Percentiles rank a stretch among this genome's conserved stretches.
phyloP scores from a whole-genome alignment of 2,113 vertebrate species.

The Notarius lentiginosus region DNA sequence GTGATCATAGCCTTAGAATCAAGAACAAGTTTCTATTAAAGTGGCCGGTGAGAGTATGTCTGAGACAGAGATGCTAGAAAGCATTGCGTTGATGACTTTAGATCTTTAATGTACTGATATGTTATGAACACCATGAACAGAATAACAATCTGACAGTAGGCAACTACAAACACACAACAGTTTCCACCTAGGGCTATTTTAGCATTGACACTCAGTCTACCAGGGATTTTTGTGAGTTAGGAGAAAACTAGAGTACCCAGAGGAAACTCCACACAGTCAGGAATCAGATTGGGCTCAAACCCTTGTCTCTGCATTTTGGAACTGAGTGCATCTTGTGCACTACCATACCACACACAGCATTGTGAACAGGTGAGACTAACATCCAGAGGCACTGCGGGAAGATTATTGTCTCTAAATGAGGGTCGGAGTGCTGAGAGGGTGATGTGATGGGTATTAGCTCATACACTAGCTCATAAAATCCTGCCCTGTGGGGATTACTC shows the following conservation, averaged over 20 bases:
- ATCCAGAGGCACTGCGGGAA: not conserved
- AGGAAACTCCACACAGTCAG: not conserved
- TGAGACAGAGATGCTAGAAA: not conserved
- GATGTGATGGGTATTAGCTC: conserved; percentile 9
- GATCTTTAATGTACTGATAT: not conserved
- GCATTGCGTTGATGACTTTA: not conserved
- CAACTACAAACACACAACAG: not conserved
- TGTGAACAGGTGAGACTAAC: not conserved
- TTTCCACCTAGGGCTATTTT: not conserved
- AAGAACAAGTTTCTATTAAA: too few relatives aligned
- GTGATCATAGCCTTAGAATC: too few relatives aligned
- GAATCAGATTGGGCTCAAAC: not conserved
- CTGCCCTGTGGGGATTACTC: not conserved
- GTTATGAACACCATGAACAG: not conserved
- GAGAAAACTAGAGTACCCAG: not conserved
- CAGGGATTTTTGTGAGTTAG: not conserved
- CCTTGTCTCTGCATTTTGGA: not conserved
- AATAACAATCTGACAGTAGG: not conserved
- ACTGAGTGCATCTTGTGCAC: not conserved
- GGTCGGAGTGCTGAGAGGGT: not conserved
- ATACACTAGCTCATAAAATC: not conserved
- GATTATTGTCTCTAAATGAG: not conserved
- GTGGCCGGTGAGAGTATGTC: too few relatives aligned
- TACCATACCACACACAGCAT: not conserved
- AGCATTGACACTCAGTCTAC: not conserved